Base-by-base conservation (phyloP, 2,113 vertebrate genomes). In the Xyrauchen texanus region DNA sequence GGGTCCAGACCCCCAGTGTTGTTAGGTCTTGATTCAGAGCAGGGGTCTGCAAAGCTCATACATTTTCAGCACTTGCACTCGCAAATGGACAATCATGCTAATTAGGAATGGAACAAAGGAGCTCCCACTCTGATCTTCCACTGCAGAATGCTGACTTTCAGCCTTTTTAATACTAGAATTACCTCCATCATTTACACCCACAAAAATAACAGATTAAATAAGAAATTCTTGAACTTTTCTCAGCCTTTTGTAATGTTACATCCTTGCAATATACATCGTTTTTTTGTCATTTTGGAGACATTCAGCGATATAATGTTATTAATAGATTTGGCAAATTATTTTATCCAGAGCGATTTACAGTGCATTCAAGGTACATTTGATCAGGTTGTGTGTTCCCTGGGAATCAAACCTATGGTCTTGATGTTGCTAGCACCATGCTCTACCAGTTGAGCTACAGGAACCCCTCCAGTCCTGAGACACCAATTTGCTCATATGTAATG, bases 71-170 rank as follows among this genome's bases (percentile, higher is more conserved):
- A 61, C 61, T 60, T 13, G 42, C 0, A 12, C 44, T 77, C 51
- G 12, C 47, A 49, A 45, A 79, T 13, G 42, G 42, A 72, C 11
- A 79, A 77, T 78, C 80, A 86, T 85, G 78, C 85, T 87, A 89
- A 91, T 90, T 89, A 88, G 67, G 57, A 49, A 34, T 67, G 75
- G 86, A 91, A 89, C 79, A 88, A 88, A 90, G 82, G 86, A 83
- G 60, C 81, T 65, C 81, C 52, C 78, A 69, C 86, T 88, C 80
- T 90, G 82, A 88, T 88, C 87, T 82, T 81, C 81, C 79, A n/a
- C 64, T 13, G 45, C 72, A 84, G 68, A 86, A 83, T 86, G 87
- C 84, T 92, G 92, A 89, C 83, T 86, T 85, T 76, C 83, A 85
- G 84, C 82, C 82, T 77, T 86, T 91, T 83, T 85, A 84, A 87